Evolutionary conservation across 2,888 invertebrate genomes (phyloP), one percentile per base, ranked within the genome.

Genomic region (Abscondita cerata): DNA sequence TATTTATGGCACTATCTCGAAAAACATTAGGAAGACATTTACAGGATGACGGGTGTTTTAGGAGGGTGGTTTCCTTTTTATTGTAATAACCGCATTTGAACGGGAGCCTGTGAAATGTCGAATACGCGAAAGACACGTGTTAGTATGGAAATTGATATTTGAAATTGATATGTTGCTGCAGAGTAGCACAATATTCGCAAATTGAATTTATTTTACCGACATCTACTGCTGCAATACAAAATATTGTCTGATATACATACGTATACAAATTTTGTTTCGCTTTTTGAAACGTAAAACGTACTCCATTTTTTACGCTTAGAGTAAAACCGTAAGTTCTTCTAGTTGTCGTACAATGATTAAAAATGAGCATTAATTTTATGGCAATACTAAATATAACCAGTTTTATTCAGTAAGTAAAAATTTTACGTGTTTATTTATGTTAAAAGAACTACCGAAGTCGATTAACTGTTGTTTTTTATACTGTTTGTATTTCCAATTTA

Each of bases 41-140:
- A 72, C 71, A 66, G 68, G 70, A 70, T 70, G 71, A 68, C 67
- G 72, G 64, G 64, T 67, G 64, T 60, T 62, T 60, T 55, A 51
- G 56, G 57, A 61, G 62, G 60, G 63, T 54, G 57, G 62, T 59
- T 57, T 69, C 70, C 61, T 73, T 76, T 76, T 75, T 76, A 75
- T 76, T 76, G 74, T 74, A 75, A 75, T 76, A 76, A 76, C 73
- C 74, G 73, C 69, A 51, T 62, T 55, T 55, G 59, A 58, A 51
- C 62, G 58, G 50, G 71, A 71, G 73, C 72, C 70, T 70, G 74
- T 71, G 73, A 76, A 74, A 75, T 70, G 73, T 72, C 72, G 74
- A 75, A 73, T 72, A 72, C 72, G 72, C 70, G 72, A 71, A 68
- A 72, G 73, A 66, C 75, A 76, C 75, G 75, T 76, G 75, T 74